Base-by-base conservation (phyloP, 2,888 invertebrate species). In the Dicyrtoma fusca region DNA sequence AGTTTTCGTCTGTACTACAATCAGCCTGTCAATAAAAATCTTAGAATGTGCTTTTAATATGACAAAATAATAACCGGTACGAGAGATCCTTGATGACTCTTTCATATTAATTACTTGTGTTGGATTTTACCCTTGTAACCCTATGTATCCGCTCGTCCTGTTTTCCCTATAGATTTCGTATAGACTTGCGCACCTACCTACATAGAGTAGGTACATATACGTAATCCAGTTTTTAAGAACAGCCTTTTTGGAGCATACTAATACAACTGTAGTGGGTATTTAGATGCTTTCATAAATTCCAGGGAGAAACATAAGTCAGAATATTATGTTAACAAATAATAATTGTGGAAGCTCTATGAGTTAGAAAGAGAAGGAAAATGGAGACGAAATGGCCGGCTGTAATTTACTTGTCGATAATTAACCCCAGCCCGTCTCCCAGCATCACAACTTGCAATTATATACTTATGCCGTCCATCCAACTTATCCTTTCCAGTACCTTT, bases 351-450 rank as follows among this genome's bases (percentile, higher is more conserved):
- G 19, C 21, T 53, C 10, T 19, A 34, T 34, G 34, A 34, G 34
- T 34, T 34, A 5, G 3, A 55, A 55, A 21, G 8, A 1, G 62
- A n/a, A 6, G n/a, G 42, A 45, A n/a, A 19, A 44, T 19, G 23
- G n/a, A 34, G 34, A 34, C 14, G 13, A 17, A 34, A 34, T 3
- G 17, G 25, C 34, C 62, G 44, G 53, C 55, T 63, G 71, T 71
- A 71, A 71, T 71, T 71, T 71, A 71, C 71, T 62, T 71, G 71
- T 63, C 71, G 62, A 55, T 71, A 71, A 71, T 71, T 71, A 71
- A 70, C 70, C 69, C 47, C 45, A 25, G 4, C 61, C 62, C 49
- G 23, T 63, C 62, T 42, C 51, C 55, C 44, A 23, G n/a, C 53
- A 44, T 34, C 23, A 11, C 45, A 57, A 68, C 68, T 68, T 68